A percentile compares a stretch with the other conserved stretches of the same genome.
Conservation (phyloP, 2,797 vertebrate species). For the Pristis pectinata region DNA sequence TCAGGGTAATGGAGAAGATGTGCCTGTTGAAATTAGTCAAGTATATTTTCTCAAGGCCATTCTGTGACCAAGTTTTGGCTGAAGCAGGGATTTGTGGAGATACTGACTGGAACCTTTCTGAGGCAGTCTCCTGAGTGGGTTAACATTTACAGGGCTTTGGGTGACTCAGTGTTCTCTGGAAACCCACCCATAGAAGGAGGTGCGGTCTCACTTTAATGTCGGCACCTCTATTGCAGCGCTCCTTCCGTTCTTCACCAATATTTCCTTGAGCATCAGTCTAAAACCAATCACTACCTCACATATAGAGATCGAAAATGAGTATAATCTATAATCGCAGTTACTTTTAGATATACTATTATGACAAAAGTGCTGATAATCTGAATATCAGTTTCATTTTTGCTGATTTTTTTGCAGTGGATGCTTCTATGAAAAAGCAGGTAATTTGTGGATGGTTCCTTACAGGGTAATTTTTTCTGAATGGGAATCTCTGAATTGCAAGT, state of each 20-base stretch:
- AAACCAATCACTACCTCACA: neutral
- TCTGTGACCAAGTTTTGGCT: neutral
- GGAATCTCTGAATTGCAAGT: neutral
- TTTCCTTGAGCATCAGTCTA: neutral
- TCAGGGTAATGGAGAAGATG: neutral
- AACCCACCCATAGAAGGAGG: neutral
- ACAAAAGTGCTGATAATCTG: neutral
- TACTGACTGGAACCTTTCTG: neutral
- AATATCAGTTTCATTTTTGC: neutral
- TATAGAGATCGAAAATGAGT: neutral
- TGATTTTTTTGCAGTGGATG: neutral
- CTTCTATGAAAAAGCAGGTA: neutral
- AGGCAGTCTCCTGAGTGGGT: neutral
- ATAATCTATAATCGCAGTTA: neutral
- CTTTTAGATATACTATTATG: neutral
- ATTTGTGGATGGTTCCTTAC: neutral
- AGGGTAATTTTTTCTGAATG: conserved; percentile 4
- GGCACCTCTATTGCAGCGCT: neutral
- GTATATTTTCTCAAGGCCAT: neutral
- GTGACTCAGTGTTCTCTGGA: no score
- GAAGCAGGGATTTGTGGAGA: neutral
- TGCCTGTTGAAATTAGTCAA: neutral
- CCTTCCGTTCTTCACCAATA: neutral
- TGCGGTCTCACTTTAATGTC: neutral
- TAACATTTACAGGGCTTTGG: neutral